Percentiles rank a stretch among this genome's conserved stretches.
These are phyloP conservation scores for Cyphomyrus discorhynchus DNA, from an alignment of 2,113 vertebrate genomes.

Conservation along the genomic window DNA sequence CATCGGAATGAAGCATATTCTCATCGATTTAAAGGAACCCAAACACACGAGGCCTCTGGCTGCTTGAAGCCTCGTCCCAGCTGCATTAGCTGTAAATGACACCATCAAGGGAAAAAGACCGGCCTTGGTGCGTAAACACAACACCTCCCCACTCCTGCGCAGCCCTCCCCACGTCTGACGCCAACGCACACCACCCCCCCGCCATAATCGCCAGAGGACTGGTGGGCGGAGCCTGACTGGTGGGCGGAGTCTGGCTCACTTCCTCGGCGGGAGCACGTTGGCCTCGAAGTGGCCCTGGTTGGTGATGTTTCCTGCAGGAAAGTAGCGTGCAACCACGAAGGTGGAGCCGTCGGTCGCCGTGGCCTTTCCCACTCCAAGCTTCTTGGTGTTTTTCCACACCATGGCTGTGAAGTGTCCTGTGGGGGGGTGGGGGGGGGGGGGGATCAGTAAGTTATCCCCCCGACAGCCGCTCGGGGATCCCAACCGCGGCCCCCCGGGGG, in stretches of 20 bases:
- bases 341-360: constrained; percentile 83
- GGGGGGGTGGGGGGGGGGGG: constrained; percentile 9
- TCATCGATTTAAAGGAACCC: not conserved
- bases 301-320: constrained; percentile 88
- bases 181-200: not conserved
- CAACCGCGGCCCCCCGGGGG: not conserved
- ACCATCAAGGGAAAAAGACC: not conserved
- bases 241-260: constrained; percentile 10
- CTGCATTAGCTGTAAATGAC: not conserved
- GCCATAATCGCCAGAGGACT: not conserved
- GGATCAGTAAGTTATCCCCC: not conserved
- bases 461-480: not conserved
- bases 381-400: constrained; percentile 89
- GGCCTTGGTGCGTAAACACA: not conserved
- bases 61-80: not conserved
- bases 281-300: constrained; percentile 91
- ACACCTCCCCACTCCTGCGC: not conserved
- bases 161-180: not conserved
- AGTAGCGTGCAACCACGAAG: constrained; percentile 93
- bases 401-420: constrained; percentile 96
- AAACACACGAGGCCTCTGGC: not conserved
- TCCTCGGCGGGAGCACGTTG: constrained; percentile 82
- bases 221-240: not conserved
- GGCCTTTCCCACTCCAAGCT: constrained; percentile 87
- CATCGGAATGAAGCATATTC: not conserved